Base-by-base conservation (phyloP, 2,888 invertebrate genomes). In the Polia nebulosa region DNA sequence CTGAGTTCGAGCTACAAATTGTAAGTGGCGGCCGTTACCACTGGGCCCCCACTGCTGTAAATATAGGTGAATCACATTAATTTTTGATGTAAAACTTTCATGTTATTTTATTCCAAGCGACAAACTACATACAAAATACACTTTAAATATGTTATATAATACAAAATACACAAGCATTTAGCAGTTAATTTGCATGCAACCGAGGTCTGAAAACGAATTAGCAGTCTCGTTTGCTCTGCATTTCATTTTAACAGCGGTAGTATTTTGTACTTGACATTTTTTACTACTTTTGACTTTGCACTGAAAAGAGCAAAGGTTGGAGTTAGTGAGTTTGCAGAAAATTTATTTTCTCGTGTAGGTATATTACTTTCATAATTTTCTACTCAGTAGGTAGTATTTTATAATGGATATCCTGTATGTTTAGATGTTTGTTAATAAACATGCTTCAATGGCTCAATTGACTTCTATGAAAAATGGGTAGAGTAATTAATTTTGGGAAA, bases 91-190 rank as follows among this genome's bases (percentile, higher is more conserved):
- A 22, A 45, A 13, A 6, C 45, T 22, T 22, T 45, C 5, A 11
- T 22, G 6, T 45, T 45, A 20, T 45, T 22, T 45, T 20, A 13
- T 22, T 41, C 2, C 17, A 17, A 2, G 39, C 39, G 17, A 7
- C 8, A 47, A 13, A 3, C 47, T 47, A 45, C 45, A 13, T 13
- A 15, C 5, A 13, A 15, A 13, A 39, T 4, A n/a, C 4, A 29
- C 15, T 15, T 32, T 49, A 39, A 39, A 39, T 22, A 25, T 0
- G 8, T 25, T n/a, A n/a, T n/a, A n/a, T n/a, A n/a, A n/a, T n/a
- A n/a, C n/a, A n/a, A n/a, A n/a, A n/a, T n/a, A n/a, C n/a, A 20
- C 15, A 65, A 49, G n/a, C 17, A 66, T 65, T 64, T 29, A 39
- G 7, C 27, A 29, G 39, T n/a, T 44, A 20, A 68, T 68, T 69